A percentile compares a stretch with the other conserved stretches of the same genome.
Conservation (phyloP, 2,888 invertebrate genomes). For the Operophtera brumata region DNA sequence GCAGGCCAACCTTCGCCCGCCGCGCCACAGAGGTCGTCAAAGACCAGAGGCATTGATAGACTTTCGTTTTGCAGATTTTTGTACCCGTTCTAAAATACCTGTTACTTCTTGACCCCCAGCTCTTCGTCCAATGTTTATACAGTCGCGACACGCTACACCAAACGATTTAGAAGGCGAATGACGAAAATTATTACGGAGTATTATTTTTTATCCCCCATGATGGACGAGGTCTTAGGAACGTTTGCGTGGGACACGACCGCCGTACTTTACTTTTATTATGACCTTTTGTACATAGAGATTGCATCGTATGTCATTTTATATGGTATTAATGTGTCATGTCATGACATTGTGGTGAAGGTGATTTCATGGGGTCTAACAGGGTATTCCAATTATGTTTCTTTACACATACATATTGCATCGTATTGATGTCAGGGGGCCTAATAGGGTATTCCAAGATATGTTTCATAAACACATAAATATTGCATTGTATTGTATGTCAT, state of each 20-base stretch:
- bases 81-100: neutral
- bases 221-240: conserved; percentile 41
- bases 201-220: conserved; percentile 58
- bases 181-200: conserved; percentile 57
- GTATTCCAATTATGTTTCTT: too few species aligned
- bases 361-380: neutral
- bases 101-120: conserved; percentile 12
- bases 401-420: too few species aligned
- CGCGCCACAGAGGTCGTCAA: too few species aligned
- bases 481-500: too few species aligned
- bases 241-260: conserved; percentile 23
- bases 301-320: conserved; percentile 26
- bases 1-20: too few species aligned
- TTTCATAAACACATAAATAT: too few species aligned
- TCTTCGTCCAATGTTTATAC: conserved; percentile 46
- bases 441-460: too few species aligned
- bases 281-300: conserved; percentile 28
- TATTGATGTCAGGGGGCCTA: too few species aligned
- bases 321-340: conserved; percentile 9
- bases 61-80: too few species aligned
- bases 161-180: conserved; percentile 52
- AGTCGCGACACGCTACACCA: conserved; percentile 56
- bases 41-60: too few species aligned
- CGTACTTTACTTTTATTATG: conserved; percentile 31
- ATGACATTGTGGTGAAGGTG: neutral